A percentile compares a stretch with the other conserved stretches of the same genome.
phyloP scores from a whole-genome alignment of 2,797 vertebrate genomes.

The Orientallactaga sibirica region DNA sequence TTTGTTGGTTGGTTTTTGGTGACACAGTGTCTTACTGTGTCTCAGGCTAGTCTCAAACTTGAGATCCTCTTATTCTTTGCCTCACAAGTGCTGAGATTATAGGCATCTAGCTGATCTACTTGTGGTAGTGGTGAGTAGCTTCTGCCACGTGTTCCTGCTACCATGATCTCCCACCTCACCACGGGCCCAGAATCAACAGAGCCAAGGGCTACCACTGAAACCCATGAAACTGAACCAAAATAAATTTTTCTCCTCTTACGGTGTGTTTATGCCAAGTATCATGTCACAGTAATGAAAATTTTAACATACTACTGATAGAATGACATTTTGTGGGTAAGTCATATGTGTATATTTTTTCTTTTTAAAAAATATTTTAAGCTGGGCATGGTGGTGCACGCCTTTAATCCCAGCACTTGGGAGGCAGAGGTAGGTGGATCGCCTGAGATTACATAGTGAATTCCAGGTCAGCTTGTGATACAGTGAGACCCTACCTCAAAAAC shows the following conservation, averaged over 20 bases:
- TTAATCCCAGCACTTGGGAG: too few species aligned
- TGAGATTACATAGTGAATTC: too few species aligned
- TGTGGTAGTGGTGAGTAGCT: neutral
- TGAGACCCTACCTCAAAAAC: too few species aligned
- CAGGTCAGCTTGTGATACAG: too few species aligned
- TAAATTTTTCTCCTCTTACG: neutral
- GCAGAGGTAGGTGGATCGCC: too few species aligned
- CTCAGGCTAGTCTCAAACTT: neutral
- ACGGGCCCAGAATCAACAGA: neutral
- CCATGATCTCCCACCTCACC: neutral
- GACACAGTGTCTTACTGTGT: too few species aligned
- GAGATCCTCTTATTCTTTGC: neutral
- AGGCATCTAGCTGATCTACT: too few species aligned
- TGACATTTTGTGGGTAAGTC: constrained; percentile 28
- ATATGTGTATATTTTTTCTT: neutral
- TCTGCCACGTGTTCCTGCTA: neutral
- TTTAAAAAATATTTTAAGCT: too few species aligned
- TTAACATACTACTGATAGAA: neutral
- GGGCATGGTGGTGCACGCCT: too few species aligned
- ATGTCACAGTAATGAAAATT: neutral
- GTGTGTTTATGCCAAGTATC: neutral
- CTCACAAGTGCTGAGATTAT: too few species aligned
- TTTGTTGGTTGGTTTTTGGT: too few species aligned
- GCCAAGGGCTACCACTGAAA: neutral
- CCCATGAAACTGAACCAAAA: neutral